phyloP scores from a whole-genome alignment of 2,888 invertebrate genomes.

The Drosophila picticornis region DNA sequence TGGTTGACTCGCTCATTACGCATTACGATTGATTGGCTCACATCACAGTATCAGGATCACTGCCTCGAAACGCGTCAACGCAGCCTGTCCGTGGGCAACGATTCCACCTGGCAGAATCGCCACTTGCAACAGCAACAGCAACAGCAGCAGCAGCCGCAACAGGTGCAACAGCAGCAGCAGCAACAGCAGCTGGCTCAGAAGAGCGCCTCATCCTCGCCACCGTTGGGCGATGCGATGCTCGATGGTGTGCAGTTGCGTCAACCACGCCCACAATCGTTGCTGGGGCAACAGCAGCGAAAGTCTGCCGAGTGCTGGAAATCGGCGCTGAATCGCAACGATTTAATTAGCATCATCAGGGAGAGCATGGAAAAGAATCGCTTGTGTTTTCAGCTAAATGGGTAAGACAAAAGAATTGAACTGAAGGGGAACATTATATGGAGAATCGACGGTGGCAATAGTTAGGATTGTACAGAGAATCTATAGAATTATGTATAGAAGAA shows the following conservation, averaged over 20 bases:
- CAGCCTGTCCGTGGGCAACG: constrained; percentile 85
- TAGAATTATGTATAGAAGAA: no score
- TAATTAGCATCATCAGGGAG: constrained; percentile 94
- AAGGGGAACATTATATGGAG: no score
- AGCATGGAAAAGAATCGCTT: constrained; percentile 96
- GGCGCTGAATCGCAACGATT: constrained; percentile 92
- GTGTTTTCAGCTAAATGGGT: constrained; percentile 94
- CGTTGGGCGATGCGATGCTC: constrained; percentile 72
- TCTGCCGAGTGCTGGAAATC: constrained; percentile 88
- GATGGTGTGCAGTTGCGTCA: constrained; percentile 82
- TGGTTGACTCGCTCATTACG: constrained; percentile 63
- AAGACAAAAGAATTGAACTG: constrained; percentile 64
- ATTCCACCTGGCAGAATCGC: constrained; percentile 84
- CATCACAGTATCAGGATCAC: constrained; percentile 83
- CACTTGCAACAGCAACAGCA: constrained; percentile 69
- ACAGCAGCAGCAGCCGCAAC: constrained; percentile 50
- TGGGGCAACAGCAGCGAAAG: constrained; percentile 73
- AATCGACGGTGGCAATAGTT: background rate
- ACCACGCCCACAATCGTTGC: constrained; percentile 69
- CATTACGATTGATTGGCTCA: constrained; percentile 48
- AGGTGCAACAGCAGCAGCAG: constrained; percentile 33
- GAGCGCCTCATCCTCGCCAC: constrained; percentile 70
- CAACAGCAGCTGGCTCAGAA: constrained; percentile 48
- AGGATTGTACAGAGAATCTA: background rate
- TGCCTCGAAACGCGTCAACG: constrained; percentile 84